Evolutionary conservation across 2,113 vertebrate genomes (phyloP).

Genomic region (Barnardius zonarius): DNA sequence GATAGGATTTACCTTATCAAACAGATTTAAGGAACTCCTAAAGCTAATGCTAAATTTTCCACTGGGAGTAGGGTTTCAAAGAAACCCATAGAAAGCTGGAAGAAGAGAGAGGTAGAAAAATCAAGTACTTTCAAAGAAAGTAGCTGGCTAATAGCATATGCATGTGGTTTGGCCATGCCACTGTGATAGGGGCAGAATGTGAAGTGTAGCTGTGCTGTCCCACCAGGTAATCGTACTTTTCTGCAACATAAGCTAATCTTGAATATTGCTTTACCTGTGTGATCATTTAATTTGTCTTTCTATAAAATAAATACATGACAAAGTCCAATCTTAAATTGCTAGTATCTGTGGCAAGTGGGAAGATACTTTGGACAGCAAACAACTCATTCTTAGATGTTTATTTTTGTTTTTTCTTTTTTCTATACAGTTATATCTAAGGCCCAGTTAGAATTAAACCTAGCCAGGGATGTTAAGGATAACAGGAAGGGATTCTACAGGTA

Average conservation of each 20-base stretch:
- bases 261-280: background rate
- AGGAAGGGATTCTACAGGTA: no score
- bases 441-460: no score
- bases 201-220: background rate
- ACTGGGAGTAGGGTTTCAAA: background rate
- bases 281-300: background rate
- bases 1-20: background rate
- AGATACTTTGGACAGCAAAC: background rate
- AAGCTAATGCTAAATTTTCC: background rate
- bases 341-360: background rate
- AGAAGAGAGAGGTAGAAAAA: background rate
- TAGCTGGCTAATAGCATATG: background rate
- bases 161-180: fast-evolving
- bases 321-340: background rate
- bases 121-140: background rate
- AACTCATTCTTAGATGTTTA: background rate
- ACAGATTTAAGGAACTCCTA: background rate
- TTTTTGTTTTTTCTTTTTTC: background rate
- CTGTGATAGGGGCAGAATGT: background rate
- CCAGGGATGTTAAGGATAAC: no score
- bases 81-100: background rate
- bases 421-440: background rate
- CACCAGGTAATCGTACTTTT: background rate
- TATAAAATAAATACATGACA: background rate
- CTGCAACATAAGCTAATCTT: background rate